Conservation (phyloP, 2,113 vertebrate species). For the Ailuropoda melanoleuca region DNA sequence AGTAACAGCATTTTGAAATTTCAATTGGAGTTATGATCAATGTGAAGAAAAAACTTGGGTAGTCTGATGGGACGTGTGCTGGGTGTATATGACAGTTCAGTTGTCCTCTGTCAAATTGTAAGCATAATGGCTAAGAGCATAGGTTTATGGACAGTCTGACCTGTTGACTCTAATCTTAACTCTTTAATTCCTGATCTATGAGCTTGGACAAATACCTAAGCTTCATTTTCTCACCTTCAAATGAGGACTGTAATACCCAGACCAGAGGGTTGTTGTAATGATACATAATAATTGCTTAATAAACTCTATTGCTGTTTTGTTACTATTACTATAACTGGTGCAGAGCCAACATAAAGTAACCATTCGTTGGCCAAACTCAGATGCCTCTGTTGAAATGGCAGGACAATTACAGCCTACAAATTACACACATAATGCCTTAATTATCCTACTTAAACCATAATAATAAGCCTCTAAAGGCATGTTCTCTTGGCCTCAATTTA, state of each 20-base stretch:
- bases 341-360: not conserved
- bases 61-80: not conserved
- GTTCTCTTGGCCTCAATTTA: not conserved
- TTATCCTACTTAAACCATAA: not conserved
- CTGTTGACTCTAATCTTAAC: not conserved
- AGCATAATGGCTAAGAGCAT: too few species aligned
- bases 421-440: not conserved
- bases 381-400: not conserved
- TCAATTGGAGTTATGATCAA: not conserved
- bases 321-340: not conserved
- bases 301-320: not conserved
- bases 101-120: not conserved
- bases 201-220: not conserved
- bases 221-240: not conserved
- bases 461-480: not conserved
- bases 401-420: not conserved
- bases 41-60: not conserved
- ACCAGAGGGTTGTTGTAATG: not conserved
- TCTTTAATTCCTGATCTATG: not conserved
- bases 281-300: not conserved
- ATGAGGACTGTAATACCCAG: not conserved
- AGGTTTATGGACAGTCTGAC: not conserved
- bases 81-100: not conserved
- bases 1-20: not conserved
- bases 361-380: not conserved